A percentile compares a stretch with the other conserved stretches of the same genome.
These are phyloP conservation scores for Copsychus sechellarum DNA, from an alignment of 2,113 vertebrate species.

Conservation along the genomic window DNA sequence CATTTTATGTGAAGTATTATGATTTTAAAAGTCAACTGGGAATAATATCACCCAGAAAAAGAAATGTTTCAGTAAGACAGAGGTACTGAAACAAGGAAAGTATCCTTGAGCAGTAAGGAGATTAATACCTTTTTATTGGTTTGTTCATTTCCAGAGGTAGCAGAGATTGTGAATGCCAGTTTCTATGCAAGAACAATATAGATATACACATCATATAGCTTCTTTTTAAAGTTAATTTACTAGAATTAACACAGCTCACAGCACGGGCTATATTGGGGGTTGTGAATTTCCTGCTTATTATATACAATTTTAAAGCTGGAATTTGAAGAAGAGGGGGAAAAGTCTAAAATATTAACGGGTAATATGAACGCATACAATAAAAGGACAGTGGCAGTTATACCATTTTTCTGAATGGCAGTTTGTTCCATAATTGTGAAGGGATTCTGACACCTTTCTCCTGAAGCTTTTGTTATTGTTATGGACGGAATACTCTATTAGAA, in stretches of 20 bases:
- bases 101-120: background rate
- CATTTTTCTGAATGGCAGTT: background rate
- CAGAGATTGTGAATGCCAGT: background rate
- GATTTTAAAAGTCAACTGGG: background rate
- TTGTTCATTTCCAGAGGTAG: background rate
- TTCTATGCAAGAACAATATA: background rate
- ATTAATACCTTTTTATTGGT: background rate
- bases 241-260: background rate
- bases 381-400: background rate
- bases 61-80: background rate
- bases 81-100: background rate
- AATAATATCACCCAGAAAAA: background rate
- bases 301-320: background rate
- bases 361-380: background rate
- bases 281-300: background rate
- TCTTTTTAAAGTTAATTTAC: background rate
- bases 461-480: constrained; percentile 9
- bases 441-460: background rate
- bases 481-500: background rate
- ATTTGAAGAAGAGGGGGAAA: background rate
- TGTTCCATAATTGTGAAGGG: background rate
- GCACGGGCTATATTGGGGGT: background rate
- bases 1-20: background rate
- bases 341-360: background rate
- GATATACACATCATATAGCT: background rate